These are phyloP conservation scores for Ridgeia piscesae DNA, from an alignment of 1,140 invertebrate genomes.

Conservation along the genomic window DNA sequence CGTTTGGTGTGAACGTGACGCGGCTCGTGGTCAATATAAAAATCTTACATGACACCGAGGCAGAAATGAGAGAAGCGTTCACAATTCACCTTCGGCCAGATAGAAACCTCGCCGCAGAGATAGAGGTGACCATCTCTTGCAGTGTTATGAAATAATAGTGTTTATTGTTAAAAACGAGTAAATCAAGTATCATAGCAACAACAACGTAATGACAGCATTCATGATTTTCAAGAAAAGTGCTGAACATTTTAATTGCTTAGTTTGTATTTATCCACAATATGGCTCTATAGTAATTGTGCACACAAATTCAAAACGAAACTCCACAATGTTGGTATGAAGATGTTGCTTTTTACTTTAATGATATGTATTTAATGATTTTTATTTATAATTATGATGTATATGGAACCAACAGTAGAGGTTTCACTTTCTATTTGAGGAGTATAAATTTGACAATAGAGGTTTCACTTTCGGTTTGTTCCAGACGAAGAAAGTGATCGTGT, in stretches of 20 bases:
- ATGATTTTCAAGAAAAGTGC: too few relatives aligned
- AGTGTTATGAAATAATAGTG: not conserved
- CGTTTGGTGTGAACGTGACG: conserved; percentile 50
- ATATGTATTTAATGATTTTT: not conserved
- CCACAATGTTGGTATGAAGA: not conserved
- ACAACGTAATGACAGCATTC: too few relatives aligned
- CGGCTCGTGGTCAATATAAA: conserved; percentile 48
- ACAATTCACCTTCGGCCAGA: conserved; percentile 49
- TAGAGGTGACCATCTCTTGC: conserved; percentile 41
- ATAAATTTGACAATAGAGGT: not conserved
- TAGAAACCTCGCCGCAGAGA: conserved; percentile 44
- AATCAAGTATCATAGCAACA: too few relatives aligned
- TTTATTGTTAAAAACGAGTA: not conserved
- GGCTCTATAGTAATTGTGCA: too few relatives aligned
- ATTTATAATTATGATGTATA: not conserved
- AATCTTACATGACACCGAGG: conserved; percentile 51
- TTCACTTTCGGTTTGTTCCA: conserved; percentile 28
- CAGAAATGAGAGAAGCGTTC: conserved; percentile 56
- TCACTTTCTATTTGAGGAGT: not conserved
- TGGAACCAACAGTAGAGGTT: not conserved
- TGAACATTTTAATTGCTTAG: too few relatives aligned
- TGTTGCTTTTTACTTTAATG: not conserved
- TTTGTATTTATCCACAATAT: too few relatives aligned
- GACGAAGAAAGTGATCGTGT: conserved; percentile 50
- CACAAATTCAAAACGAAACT: not conserved